Percentiles rank a stretch among this genome's conserved stretches.
These are phyloP conservation scores for Phocoena phocoena DNA, from an alignment of 2,113 vertebrate genomes.

Conservation along the genomic window DNA sequence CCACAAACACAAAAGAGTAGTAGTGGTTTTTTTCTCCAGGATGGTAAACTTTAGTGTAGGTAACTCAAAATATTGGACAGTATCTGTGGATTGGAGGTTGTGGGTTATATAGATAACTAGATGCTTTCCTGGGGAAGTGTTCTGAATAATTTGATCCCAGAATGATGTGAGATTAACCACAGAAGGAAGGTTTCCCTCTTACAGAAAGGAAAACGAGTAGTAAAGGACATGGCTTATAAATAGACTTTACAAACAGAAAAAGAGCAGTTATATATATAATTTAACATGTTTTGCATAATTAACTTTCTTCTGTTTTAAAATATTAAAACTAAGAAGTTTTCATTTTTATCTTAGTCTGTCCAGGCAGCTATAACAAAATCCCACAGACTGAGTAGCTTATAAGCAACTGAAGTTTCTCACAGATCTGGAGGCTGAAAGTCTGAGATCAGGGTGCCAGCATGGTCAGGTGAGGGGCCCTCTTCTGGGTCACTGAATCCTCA, in stretches of 20 bases:
- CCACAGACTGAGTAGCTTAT: not conserved
- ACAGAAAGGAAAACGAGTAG: not conserved
- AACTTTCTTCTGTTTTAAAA: not conserved
- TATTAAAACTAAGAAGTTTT: not conserved
- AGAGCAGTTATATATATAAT: not conserved
- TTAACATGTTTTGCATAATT: not conserved
- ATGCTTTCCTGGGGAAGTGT: not conserved
- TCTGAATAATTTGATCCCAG: not conserved
- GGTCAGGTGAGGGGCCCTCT: not conserved
- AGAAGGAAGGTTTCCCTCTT: not conserved
- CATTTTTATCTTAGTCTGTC: not conserved
- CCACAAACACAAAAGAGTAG: not conserved
- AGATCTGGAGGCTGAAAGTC: not conserved
- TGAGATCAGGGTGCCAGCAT: not conserved
- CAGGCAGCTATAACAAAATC: not conserved
- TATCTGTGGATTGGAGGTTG: not conserved
- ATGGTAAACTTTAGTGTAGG: not conserved
- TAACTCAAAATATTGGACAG: not conserved
- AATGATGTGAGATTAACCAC: not conserved
- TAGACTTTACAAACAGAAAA: not conserved
- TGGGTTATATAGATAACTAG: not conserved
- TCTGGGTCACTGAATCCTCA: not conserved
- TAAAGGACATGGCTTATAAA: not conserved
- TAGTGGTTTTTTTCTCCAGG: not conserved
- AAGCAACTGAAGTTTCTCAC: not conserved